A percentile compares a stretch with the other conserved stretches of the same genome.
Evolutionary conservation across 2,797 vertebrate species (phyloP).

Genomic region (Poeciliopsis turneri): DNA sequence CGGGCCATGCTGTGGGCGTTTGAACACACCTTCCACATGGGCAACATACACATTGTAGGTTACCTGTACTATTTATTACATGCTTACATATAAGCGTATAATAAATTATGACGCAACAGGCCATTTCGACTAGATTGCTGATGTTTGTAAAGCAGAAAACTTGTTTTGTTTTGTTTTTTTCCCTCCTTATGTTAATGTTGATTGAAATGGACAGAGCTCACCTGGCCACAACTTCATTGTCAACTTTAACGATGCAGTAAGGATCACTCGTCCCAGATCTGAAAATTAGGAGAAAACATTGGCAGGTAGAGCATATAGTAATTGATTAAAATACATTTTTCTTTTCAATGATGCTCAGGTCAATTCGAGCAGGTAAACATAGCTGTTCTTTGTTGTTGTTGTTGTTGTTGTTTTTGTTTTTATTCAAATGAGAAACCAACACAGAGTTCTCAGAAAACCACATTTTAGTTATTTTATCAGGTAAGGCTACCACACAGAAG

Average conservation of each 20-base stretch:
- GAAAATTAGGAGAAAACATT: conserved; percentile 16
- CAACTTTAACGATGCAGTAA: conserved; percentile 92
- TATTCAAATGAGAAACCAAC: conserved; percentile 4
- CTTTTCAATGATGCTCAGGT: neutral
- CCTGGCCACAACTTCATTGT: conserved; percentile 93
- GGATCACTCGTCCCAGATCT: conserved; percentile 93
- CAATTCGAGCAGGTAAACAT: neutral
- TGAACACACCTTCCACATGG: conserved; percentile 40
- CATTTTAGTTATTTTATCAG: conserved; percentile 6
- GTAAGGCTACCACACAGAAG: conserved; percentile 13
- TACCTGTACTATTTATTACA: too few species aligned
- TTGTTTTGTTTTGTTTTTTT: neutral
- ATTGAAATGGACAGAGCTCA: conserved; percentile 59
- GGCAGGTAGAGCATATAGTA: neutral
- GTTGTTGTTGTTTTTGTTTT: too few species aligned
- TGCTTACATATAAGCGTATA: neutral
- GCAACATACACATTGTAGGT: conserved; percentile 12
- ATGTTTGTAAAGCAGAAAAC: neutral
- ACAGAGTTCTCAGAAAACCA: neutral
- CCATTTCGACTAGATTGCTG: neutral
- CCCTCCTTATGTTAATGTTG: neutral
- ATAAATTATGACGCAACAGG: neutral
- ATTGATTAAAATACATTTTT: neutral
- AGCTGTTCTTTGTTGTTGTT: too few species aligned
- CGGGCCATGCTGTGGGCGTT: conserved; percentile 51